Percentiles rank a stretch among this genome's conserved stretches.
Conservation (phyloP, 1,140 invertebrate species). For the Conus ventricosus region DNA sequence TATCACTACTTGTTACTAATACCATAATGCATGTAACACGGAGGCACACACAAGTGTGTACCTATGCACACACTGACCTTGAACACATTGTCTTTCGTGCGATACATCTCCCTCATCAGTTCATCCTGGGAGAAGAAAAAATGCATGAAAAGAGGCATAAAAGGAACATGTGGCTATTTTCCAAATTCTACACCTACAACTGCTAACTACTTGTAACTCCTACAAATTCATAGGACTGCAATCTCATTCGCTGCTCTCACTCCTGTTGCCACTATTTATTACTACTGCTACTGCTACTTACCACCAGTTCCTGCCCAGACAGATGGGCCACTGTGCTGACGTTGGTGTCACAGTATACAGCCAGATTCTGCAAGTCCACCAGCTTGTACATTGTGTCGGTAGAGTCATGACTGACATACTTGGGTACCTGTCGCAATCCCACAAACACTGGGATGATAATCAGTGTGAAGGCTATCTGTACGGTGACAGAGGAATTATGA, state of each 20-base stretch:
- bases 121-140: conserved; percentile 51
- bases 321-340: conserved; percentile 83
- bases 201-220: too few species aligned
- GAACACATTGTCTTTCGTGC: conserved; percentile 49
- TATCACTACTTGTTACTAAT: too few species aligned
- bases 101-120: conserved; percentile 60
- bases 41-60: not conserved
- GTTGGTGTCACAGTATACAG: conserved; percentile 92
- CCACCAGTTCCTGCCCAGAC: conserved; percentile 80
- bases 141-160: too few species aligned
- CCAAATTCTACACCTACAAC: too few species aligned
- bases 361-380: conserved; percentile 90
- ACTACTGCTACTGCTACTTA: conserved; percentile 67
- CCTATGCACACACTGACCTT: conserved; percentile 46
- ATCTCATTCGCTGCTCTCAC: too few species aligned
- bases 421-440: conserved; percentile 65
- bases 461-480: too few species aligned
- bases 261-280: too few species aligned
- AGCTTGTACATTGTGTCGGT: conserved; percentile 84
- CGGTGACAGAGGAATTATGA: too few species aligned
- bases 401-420: conserved; percentile 75
- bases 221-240: too few species aligned
- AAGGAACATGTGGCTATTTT: too few species aligned
- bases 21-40: not conserved
- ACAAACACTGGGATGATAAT: not conserved